phyloP scores from a whole-genome alignment of 2,888 invertebrate species.

The Oligia strigilis region DNA sequence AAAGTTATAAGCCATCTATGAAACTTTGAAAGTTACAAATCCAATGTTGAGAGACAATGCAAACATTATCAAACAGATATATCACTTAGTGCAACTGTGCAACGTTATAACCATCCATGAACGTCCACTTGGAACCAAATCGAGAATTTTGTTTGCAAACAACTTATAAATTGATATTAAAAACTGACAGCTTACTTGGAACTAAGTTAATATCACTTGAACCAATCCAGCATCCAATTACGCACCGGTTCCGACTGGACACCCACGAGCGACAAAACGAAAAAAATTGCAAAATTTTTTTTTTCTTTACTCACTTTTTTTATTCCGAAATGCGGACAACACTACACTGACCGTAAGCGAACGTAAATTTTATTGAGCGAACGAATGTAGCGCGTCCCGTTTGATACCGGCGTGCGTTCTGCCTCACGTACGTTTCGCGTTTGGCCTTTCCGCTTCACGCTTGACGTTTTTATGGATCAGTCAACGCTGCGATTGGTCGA shows the following conservation, averaged over 20 bases:
- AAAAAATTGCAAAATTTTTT: slow-evolving; percentile 51
- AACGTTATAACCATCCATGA: slow-evolving; percentile 40
- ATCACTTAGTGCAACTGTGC: slow-evolving; percentile 37
- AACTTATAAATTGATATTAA: slow-evolving; percentile 41
- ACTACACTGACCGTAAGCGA: slow-evolving; percentile 63
- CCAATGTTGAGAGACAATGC: slow-evolving; percentile 46
- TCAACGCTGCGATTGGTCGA: slow-evolving; percentile 77
- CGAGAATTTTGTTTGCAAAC: slow-evolving; percentile 57
- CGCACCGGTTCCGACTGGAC: slow-evolving; percentile 71
- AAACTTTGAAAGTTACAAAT: slow-evolving; percentile 14
- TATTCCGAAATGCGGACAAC: slow-evolving; percentile 63
- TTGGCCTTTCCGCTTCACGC: slow-evolving; percentile 77
- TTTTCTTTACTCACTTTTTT: slow-evolving; percentile 79
- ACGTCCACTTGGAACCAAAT: slow-evolving; percentile 72
- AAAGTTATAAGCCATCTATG: not conserved
- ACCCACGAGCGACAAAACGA: slow-evolving; percentile 57
- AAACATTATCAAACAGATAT: slow-evolving; percentile 38
- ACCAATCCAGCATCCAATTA: slow-evolving; percentile 71
- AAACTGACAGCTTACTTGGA: slow-evolving; percentile 69
- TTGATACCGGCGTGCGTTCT: slow-evolving; percentile 78
- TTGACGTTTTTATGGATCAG: slow-evolving; percentile 83
- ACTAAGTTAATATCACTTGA: slow-evolving; percentile 65
- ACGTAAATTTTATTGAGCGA: slow-evolving; percentile 60
- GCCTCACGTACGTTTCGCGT: slow-evolving; percentile 76
- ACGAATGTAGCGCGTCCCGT: slow-evolving; percentile 62